These are phyloP conservation scores for Hyles vespertilio DNA, from an alignment of 1,140 invertebrate genomes.

Conservation along the genomic window DNA sequence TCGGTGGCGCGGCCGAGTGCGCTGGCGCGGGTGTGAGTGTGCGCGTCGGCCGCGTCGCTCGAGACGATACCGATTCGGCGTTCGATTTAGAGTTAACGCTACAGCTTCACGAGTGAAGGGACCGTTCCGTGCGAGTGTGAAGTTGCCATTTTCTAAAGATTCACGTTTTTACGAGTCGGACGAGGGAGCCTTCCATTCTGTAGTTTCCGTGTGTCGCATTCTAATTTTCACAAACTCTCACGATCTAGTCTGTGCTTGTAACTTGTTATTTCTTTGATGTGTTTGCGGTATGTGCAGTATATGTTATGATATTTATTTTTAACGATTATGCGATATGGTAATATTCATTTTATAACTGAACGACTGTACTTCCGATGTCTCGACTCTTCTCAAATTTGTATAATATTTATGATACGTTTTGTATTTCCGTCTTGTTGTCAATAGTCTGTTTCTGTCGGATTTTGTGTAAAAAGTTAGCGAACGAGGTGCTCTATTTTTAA, in stretches of 20 bases:
- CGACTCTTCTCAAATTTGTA: slow-evolving; percentile 4
- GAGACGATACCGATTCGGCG: neutral
- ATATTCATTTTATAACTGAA: slow-evolving; percentile 33
- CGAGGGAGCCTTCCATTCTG: slow-evolving; percentile 28
- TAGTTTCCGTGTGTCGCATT: slow-evolving; percentile 36
- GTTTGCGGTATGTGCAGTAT: slow-evolving; percentile 10
- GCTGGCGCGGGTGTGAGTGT: slow-evolving; percentile 38
- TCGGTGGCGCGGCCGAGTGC: slow-evolving; percentile 42
- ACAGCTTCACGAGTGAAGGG: slow-evolving; percentile 3
- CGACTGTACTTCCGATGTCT: slow-evolving; percentile 50
- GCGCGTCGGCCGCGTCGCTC: slow-evolving; percentile 1
- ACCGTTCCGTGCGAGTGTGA: slow-evolving; percentile 28
- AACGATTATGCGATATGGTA: slow-evolving; percentile 16
- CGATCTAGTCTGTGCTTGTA: slow-evolving; percentile 60
- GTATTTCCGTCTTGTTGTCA: slow-evolving; percentile 52
- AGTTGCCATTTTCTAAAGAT: slow-evolving; percentile 49
- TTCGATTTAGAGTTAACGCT: neutral
- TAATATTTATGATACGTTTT: slow-evolving; percentile 51
- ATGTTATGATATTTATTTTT: slow-evolving; percentile 8
- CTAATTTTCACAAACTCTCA: slow-evolving; percentile 51
- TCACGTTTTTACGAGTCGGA: slow-evolving; percentile 38
- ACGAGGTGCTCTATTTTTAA: slow-evolving; percentile 70
- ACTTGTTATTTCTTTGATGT: slow-evolving; percentile 45
- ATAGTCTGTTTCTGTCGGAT: slow-evolving; percentile 59
- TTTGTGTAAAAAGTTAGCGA: slow-evolving; percentile 62